Percentiles rank a stretch among this genome's conserved stretches.
Evolutionary conservation across 1,140 invertebrate genomes (phyloP).

Genomic region (Dinothrombium tinctorium): DNA sequence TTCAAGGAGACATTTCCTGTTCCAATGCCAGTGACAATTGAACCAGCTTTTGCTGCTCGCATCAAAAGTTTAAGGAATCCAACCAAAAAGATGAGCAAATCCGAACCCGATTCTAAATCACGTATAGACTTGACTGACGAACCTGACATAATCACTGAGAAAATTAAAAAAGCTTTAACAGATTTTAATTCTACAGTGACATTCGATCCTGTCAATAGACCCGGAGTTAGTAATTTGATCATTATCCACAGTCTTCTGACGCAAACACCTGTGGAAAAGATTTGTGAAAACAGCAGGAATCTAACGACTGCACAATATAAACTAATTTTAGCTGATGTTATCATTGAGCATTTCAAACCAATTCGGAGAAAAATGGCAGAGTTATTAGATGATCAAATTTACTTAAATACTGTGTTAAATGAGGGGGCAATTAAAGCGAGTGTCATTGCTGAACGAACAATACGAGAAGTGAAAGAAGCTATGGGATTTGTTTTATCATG

Average conservation of each 20-base stretch:
- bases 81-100: conserved; percentile 92
- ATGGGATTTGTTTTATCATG: conserved; percentile 21
- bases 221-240: conserved; percentile 70
- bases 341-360: conserved; percentile 43
- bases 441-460: conserved; percentile 37
- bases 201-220: conserved; percentile 46
- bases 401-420: conserved; percentile 39
- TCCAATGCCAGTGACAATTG: conserved; percentile 29
- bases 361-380: conserved; percentile 36
- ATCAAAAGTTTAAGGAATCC: conserved; percentile 59
- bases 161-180: conserved; percentile 73
- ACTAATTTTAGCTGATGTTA: conserved; percentile 39
- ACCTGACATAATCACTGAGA: conserved; percentile 45
- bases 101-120: conserved; percentile 46
- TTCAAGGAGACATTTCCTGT: conserved; percentile 49
- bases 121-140: conserved; percentile 55
- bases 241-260: conserved; percentile 51
- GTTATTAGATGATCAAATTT: conserved; percentile 29
- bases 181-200: conserved; percentile 64
- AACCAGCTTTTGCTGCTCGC: conserved; percentile 1
- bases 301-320: conserved; percentile 62
- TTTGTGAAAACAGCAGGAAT: conserved; percentile 36
- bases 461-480: conserved; percentile 34
- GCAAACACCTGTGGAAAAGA: conserved; percentile 38
- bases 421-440: conserved; percentile 41